phyloP scores from a whole-genome alignment of 2,888 invertebrate genomes.

The Polydesmus complanatus region DNA sequence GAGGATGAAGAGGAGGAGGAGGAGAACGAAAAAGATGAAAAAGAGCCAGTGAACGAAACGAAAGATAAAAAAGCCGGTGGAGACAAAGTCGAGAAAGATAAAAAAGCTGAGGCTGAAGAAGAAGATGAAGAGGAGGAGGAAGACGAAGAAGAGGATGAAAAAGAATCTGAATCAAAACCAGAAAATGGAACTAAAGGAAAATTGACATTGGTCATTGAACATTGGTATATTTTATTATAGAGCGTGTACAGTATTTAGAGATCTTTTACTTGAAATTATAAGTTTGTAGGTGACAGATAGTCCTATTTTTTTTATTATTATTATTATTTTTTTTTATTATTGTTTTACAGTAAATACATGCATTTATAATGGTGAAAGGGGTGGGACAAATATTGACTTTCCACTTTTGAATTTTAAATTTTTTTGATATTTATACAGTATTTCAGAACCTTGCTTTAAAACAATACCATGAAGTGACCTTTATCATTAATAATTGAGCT shows the following conservation, averaged over 20 bases:
- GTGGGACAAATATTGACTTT: too few relatives aligned
- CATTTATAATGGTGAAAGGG: too few relatives aligned
- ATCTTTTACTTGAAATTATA: constrained; percentile 4
- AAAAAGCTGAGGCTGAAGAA: not conserved
- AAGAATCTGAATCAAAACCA: not conserved
- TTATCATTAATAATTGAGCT: too few relatives aligned
- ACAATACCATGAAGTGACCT: too few relatives aligned
- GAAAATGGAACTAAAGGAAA: constrained; percentile 3
- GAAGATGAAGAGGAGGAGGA: not conserved
- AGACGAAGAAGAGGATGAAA: constrained; percentile 1
- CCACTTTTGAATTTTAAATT: too few relatives aligned
- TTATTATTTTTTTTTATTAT: too few relatives aligned
- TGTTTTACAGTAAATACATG: too few relatives aligned
- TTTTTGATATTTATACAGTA: too few relatives aligned
- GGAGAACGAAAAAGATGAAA: not conserved
- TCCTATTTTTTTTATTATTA: too few relatives aligned
- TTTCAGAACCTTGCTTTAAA: too few relatives aligned
- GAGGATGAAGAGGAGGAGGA: constrained; percentile 2
- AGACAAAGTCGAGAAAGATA: not conserved
- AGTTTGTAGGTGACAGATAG: too few relatives aligned
- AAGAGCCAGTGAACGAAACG: not conserved
- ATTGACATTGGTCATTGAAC: constrained; percentile 10
- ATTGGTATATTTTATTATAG: constrained; percentile 3
- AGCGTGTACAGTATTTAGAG: too few relatives aligned
- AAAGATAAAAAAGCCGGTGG: constrained; percentile 1